These are phyloP conservation scores for Poecilobothrus nobilitatus DNA, from an alignment of 2,888 invertebrate genomes.

Conservation along the genomic window DNA sequence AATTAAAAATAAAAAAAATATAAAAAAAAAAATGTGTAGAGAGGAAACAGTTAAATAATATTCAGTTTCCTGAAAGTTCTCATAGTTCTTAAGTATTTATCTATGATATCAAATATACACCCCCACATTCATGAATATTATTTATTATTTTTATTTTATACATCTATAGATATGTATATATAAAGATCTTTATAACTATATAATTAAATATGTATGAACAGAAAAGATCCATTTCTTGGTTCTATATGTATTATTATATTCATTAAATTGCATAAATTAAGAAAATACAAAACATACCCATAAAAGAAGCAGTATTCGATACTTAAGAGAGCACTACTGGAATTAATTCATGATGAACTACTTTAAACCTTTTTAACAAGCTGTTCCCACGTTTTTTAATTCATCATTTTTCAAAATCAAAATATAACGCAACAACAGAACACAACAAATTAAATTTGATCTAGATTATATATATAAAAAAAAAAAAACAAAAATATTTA, in stretches of 20 bases:
- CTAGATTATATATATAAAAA: neutral
- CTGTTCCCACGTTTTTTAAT: slow-evolving; percentile 2
- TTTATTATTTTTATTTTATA: neutral
- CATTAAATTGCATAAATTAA: neutral
- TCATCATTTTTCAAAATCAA: neutral
- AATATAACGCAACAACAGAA: neutral
- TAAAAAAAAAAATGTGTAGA: too few species aligned
- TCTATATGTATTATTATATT: neutral
- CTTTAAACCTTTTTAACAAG: slow-evolving; percentile 1
- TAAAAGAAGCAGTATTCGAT: too few species aligned
- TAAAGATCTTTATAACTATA: neutral
- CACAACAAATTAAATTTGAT: neutral
- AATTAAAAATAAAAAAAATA: too few species aligned
- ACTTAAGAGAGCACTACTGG: neutral
- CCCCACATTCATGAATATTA: neutral
- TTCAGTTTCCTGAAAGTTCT: slow-evolving; percentile 4
- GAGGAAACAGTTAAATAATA: neutral
- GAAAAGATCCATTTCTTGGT: neutral
- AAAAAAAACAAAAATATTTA: neutral
- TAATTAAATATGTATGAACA: neutral
- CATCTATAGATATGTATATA: neutral
- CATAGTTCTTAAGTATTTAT: neutral
- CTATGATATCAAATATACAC: neutral
- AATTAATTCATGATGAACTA: neutral
- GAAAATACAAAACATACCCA: neutral